phyloP scores from a whole-genome alignment of 53 echinoderm and acorn worm genomes.

The Hippasteria phrygiana region DNA sequence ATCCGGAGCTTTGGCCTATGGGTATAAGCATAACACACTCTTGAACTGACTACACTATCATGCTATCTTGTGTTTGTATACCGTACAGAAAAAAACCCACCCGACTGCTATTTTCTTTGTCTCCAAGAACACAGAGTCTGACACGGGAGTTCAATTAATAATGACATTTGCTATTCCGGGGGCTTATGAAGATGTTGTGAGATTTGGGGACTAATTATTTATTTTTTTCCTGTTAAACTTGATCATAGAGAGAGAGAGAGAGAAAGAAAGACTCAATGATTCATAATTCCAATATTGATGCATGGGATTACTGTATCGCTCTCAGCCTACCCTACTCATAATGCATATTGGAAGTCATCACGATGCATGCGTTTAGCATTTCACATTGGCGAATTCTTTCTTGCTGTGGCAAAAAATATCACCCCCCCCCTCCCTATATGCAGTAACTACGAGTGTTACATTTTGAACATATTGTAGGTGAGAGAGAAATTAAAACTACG shows the following conservation, averaged over 20 bases:
- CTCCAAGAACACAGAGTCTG: background rate
- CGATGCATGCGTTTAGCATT: too few relatives aligned
- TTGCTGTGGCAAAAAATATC: too few relatives aligned
- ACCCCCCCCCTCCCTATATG: too few relatives aligned
- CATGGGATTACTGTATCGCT: background rate
- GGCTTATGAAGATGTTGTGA: slow-evolving; percentile 6
- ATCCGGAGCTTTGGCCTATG: slow-evolving; percentile 27
- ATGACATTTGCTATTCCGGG: slow-evolving; percentile 34
- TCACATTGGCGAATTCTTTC: too few relatives aligned
- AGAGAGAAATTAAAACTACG: too few relatives aligned
- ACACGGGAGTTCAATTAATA: slow-evolving; percentile 6
- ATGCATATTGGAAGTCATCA: too few relatives aligned
- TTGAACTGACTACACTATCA: slow-evolving; percentile 27
- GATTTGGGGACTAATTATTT: background rate
- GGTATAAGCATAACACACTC: slow-evolving; percentile 23
- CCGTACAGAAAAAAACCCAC: background rate
- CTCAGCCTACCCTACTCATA: too few relatives aligned
- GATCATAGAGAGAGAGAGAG: background rate
- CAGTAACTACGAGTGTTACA: too few relatives aligned
- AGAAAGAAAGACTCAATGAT: slow-evolving; percentile 13
- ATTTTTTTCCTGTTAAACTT: background rate
- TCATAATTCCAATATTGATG: slow-evolving; percentile 9
- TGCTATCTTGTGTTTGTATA: slow-evolving; percentile 40
- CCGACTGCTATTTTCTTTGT: slow-evolving; percentile 22
- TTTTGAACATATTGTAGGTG: too few relatives aligned